A percentile compares a stretch with the other conserved stretches of the same genome.
Conservation (phyloP, 2,797 vertebrate genomes). For the Acomys russatus region DNA sequence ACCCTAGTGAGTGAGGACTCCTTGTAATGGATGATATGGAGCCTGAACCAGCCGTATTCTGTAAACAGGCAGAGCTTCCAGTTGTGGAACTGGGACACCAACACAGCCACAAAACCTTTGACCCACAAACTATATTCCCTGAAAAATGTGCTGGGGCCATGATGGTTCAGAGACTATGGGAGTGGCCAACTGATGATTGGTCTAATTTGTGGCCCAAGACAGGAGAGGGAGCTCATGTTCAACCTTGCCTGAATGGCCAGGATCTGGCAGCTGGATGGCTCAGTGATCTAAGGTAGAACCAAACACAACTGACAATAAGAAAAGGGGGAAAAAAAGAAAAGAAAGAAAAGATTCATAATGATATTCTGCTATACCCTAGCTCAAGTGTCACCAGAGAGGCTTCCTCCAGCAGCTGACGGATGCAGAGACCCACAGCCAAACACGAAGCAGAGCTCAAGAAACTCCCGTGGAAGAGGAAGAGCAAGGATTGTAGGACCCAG, state of each 20-base stretch:
- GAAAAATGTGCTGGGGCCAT: no score
- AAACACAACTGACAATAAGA: background rate
- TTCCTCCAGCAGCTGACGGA: background rate
- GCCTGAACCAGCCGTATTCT: background rate
- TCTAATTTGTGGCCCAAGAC: background rate
- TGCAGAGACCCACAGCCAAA: background rate
- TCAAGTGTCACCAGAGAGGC: background rate
- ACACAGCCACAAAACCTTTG: background rate
- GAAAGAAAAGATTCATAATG: background rate
- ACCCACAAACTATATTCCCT: background rate
- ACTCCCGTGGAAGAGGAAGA: background rate
- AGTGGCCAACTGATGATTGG: background rate
- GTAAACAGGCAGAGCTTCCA: background rate
- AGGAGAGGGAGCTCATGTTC: background rate
- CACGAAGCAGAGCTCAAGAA: background rate
- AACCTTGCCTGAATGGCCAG: background rate
- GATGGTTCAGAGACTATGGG: background rate
- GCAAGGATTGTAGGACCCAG: background rate
- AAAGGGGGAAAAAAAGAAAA: no score
- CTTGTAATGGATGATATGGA: background rate
- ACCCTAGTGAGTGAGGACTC: background rate
- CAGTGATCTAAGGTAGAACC: background rate
- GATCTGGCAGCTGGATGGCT: background rate
- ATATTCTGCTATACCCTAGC: background rate
- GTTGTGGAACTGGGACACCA: no score